Percentiles rank a stretch among this genome's conserved stretches.
phyloP scores from a whole-genome alignment of 2,888 invertebrate species.

The Eupithecia pulchellata region DNA sequence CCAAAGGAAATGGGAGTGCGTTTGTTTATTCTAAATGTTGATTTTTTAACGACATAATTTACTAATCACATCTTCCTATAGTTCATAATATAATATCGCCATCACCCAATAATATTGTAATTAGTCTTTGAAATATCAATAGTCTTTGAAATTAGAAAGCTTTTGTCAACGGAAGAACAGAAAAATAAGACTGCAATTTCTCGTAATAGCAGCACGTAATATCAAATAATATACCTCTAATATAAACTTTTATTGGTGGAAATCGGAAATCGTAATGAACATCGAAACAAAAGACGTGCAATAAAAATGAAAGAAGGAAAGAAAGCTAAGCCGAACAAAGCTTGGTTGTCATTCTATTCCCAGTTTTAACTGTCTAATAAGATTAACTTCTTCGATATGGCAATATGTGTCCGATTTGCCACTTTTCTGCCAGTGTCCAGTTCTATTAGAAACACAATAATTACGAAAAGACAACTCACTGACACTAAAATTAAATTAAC shows the following conservation, averaged over 20 bases:
- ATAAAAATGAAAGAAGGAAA: slow-evolving; percentile 6
- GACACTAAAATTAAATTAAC: slow-evolving; percentile 19
- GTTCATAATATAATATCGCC: background rate
- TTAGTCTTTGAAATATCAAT: slow-evolving; percentile 7
- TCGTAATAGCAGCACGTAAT: slow-evolving; percentile 23
- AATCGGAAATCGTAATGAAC: background rate
- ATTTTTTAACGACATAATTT: too few species aligned
- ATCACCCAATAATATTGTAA: background rate
- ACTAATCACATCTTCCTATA: background rate
- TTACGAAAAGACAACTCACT: slow-evolving; percentile 10
- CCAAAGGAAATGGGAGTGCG: too few species aligned
- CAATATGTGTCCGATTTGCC: too few species aligned
- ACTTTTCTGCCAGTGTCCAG: too few species aligned
- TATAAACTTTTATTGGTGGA: background rate
- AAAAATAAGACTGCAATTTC: slow-evolving; percentile 29
- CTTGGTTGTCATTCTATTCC: background rate
- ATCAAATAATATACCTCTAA: slow-evolving; percentile 7
- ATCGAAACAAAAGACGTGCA: background rate
- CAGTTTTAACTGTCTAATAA: too few species aligned
- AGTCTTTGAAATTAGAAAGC: slow-evolving; percentile 33
- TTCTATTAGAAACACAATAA: background rate
- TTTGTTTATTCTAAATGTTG: too few species aligned
- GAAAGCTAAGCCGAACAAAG: background rate
- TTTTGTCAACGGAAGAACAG: slow-evolving; percentile 15
- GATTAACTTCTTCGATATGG: too few species aligned